A percentile compares a stretch with the other conserved stretches of the same genome.
Conservation (phyloP, 2,888 invertebrate genomes). For the Syrphus vitripennis region DNA sequence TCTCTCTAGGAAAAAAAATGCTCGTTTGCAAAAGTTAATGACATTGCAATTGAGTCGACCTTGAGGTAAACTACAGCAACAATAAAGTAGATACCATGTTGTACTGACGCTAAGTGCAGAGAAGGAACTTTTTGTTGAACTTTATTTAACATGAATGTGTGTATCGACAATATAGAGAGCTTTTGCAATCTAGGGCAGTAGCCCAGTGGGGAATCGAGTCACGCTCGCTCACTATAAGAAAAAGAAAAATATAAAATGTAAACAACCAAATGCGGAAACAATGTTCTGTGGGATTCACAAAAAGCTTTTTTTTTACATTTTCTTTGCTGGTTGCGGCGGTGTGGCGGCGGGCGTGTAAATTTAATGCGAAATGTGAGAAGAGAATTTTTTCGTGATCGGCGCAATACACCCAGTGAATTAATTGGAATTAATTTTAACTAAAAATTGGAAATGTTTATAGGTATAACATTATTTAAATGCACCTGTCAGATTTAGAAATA, state of each 20-base stretch:
- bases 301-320: conserved; percentile 9
- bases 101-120: not conserved
- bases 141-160: not conserved
- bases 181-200: conserved; percentile 41
- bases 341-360: not conserved
- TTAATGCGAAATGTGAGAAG: not conserved
- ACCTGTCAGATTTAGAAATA: too few relatives aligned
- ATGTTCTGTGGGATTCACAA: not conserved
- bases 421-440: too few relatives aligned
- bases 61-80: conserved; percentile 23
- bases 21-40: conserved; percentile 56
- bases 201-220: conserved; percentile 35
- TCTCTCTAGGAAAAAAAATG: not conserved
- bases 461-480: too few relatives aligned
- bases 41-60: conserved; percentile 61
- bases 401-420: too few relatives aligned
- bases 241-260: not conserved
- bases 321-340: not conserved
- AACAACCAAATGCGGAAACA: conserved; percentile 33
- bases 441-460: too few relatives aligned
- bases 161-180: not conserved
- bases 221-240: not conserved
- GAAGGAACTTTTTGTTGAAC: conserved; percentile 20
- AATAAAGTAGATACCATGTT: not conserved
- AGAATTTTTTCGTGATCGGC: not conserved